Base-by-base conservation (phyloP, 1,140 invertebrate species). In the Bombus difficillimus region DNA sequence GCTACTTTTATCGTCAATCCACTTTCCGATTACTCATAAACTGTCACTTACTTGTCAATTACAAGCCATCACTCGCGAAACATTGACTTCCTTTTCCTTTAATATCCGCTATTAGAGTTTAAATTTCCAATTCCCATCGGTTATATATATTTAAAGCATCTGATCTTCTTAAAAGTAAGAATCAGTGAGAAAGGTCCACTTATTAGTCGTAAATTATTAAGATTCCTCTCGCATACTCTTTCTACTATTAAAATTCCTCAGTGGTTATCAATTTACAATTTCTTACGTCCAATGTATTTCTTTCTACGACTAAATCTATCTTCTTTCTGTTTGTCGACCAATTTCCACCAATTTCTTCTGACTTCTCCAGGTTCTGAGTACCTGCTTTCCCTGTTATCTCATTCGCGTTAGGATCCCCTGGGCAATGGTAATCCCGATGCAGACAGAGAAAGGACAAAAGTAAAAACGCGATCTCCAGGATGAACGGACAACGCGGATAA, bases 401-500 rank as follows among this genome's bases (percentile, higher is more conserved):
- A 32, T 66, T 66, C 28, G 5, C n/a, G 2, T 64, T n/a, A 32
- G 32, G 12, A 6, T 15, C 62, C 62, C 62, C 4, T 53, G 47
- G 18, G 18, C n/a, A 32, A 66, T 2, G 5, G 10, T 18, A 15
- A 64, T 66, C 5, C n/a, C 13, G 13, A 15, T 18, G 5, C 28
- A 66, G 28, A 2, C 62, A 8, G 5, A 32, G 12, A 0, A 18
- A 9, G 28, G 59, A 2, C 8, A 32, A 8, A 6, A 5, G 34
- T 32, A 28, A 62, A 72, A 72, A 79, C 57, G 34, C 39, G 34
- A 25, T 53, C 18, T 22, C 18, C 47, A 47, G 18, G 5, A 18
- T 18, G 6, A 53, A 53, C 5, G 47, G 5, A 41, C 41, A 74
- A 28, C 53, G 59, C 71, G 59, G 34, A 28, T 81, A 85, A 85